Evolutionary conservation across 2,888 invertebrate genomes (phyloP).

Genomic region (Globia sparganii): DNA sequence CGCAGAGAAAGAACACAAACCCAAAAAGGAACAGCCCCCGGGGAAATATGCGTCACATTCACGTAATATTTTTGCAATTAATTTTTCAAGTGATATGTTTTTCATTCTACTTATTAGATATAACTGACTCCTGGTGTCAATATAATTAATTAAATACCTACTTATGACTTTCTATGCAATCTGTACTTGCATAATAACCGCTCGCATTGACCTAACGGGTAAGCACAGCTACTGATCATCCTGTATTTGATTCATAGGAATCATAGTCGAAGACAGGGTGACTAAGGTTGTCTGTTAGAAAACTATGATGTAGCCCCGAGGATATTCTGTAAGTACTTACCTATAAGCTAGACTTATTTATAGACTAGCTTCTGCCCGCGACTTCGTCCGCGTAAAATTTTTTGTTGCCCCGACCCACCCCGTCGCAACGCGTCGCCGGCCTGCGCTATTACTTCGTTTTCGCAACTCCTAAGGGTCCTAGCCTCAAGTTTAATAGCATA

Average conservation of each 20-base stretch:
- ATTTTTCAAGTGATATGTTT: neutral
- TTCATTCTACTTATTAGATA: neutral
- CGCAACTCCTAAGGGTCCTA: too few species aligned
- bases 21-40: too few species aligned
- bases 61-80: neutral
- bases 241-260: constrained; percentile 7
- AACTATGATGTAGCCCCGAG: neutral
- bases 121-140: neutral
- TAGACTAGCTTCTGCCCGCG: too few species aligned
- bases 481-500: too few species aligned
- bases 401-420: too few species aligned
- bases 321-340: neutral
- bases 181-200: constrained; percentile 1
- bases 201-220: neutral
- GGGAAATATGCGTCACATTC: too few species aligned
- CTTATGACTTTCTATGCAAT: neutral
- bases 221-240: constrained; percentile 8
- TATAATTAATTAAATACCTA: neutral
- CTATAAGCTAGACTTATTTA: neutral
- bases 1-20: too few species aligned
- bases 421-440: too few species aligned
- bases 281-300: neutral
- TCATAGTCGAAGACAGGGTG: neutral
- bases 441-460: too few species aligned
- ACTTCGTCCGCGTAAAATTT: too few species aligned